Evolutionary conservation across 2,797 vertebrate species (phyloP), one percentile per base, ranked within the genome.

Genomic region (Spea hammondii): DNA sequence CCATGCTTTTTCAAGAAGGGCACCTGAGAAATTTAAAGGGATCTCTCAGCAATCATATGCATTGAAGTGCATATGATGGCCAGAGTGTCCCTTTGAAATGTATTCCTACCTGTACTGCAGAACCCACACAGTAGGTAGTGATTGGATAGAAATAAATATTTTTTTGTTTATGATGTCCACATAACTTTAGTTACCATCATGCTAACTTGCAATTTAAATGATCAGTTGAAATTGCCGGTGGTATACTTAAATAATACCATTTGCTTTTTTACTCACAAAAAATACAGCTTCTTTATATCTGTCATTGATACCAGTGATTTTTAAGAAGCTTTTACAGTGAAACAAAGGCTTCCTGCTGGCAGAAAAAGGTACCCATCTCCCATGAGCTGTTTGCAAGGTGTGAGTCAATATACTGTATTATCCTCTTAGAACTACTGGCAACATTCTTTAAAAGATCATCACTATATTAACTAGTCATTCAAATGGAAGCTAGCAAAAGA

Each of bases 171-270:
- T 6, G 50, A 51, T 51, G 6, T 6, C 45, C 4, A 50, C 55
- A 59, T 68, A 64, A 46, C 46, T 55, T 49, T 4, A 4, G 54
- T n/a, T 53, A 60, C 17, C 68, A 47, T 11, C 44, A 32, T 5
- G 6, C 6, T 48, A 65, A 71, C 57, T 48, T 9, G 3, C n/a
- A 12, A 75, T 73, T 80, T 76, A 80, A 79, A 84, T 80, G 11
- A 67, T 13, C 11, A 60, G 46, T 54, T 74, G 74, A 72, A 45
- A 65, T 3, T 9, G 12, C 68, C 48, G 44, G 44, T 70, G 14
- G 67, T 71, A 46, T 72, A 76, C 70, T 65, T 54, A 74, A 48
- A 64, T 73, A 44, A 85, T 8, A 0, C 1, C 3, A 6, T 73
- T 78, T 80, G 8, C 51, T 53, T 60, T 17, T 12, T 74, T 46